A percentile compares a stretch with the other conserved stretches of the same genome.
Conservation (phyloP, 1,140 invertebrate genomes). For the Meloidogyne floridensis region DNA sequence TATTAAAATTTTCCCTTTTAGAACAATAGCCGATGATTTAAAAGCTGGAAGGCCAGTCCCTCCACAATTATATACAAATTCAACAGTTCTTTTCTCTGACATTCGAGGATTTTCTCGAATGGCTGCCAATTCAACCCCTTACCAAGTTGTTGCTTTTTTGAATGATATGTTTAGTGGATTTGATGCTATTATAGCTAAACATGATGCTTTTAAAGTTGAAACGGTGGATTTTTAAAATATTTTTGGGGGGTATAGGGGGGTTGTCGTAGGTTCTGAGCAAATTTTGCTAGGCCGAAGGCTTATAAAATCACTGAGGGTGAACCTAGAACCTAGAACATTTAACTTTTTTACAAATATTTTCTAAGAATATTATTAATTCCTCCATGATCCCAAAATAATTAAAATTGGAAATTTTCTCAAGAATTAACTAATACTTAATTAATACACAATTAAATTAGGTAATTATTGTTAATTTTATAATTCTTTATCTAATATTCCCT, state of each 20-base stretch:
- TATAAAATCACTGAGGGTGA: no score
- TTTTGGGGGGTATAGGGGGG: not conserved
- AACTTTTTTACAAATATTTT: no score
- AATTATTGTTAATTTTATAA: no score
- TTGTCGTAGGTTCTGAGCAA: no score
- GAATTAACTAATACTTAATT: no score
- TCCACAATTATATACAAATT: conserved; percentile 66
- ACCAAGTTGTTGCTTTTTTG: conserved; percentile 59
- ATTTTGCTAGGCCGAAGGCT: no score
- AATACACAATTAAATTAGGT: no score
- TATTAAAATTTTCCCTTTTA: conserved; percentile 7
- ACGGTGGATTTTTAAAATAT: conserved; percentile 31
- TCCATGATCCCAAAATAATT: no score
- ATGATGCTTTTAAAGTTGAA: conserved; percentile 66
- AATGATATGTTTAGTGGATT: conserved; percentile 66
- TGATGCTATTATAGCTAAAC: conserved; percentile 64
- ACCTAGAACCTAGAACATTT: no score
- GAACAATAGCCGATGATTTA: conserved; percentile 66
- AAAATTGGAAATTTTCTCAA: no score
- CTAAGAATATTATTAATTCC: no score
- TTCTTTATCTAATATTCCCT: no score
- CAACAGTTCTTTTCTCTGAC: conserved; percentile 67
- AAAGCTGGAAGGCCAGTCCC: conserved; percentile 66
- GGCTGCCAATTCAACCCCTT: conserved; percentile 60
- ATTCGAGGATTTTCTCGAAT: conserved; percentile 63